These are phyloP conservation scores for Troides helena DNA, from an alignment of 2,888 invertebrate genomes.

Conservation along the genomic window DNA sequence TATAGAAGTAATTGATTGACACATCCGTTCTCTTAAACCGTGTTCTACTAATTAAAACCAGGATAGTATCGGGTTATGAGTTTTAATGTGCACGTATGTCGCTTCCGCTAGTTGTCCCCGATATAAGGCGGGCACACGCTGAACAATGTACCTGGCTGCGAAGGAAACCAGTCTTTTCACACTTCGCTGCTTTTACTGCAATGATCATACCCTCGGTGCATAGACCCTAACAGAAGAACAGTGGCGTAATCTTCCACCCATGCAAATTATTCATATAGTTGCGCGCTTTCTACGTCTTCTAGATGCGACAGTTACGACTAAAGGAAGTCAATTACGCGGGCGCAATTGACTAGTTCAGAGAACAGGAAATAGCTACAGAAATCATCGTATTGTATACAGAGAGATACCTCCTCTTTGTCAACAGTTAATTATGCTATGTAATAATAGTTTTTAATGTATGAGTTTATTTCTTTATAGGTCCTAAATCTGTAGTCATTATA, in stretches of 20 bases:
- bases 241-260: constrained; percentile 33
- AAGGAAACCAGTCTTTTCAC: constrained; percentile 72
- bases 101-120: constrained; percentile 65
- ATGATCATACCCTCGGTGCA: constrained; percentile 53
- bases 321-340: constrained; percentile 23
- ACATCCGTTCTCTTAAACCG: constrained; percentile 14
- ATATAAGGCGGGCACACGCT: constrained; percentile 59
- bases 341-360: constrained; percentile 19
- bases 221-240: constrained; percentile 36
- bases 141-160: constrained; percentile 49
- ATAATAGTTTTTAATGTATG: background rate
- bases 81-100: constrained; percentile 50
- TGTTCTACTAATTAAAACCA: constrained; percentile 36
- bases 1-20: constrained; percentile 29
- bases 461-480: background rate
- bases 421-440: background rate
- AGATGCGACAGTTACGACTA: constrained; percentile 22
- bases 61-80: constrained; percentile 36
- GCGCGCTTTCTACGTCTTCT: constrained; percentile 28
- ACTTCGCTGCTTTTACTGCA: constrained; percentile 59
- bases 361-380: constrained; percentile 28
- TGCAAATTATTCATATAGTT: constrained; percentile 25
- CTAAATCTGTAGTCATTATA: background rate
- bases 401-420: constrained; percentile 4
- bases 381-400: constrained; percentile 1